A percentile compares a stretch with the other conserved stretches of the same genome.
phyloP scores from a whole-genome alignment of 2,888 invertebrate genomes.

The Chymomyza procnemis region DNA sequence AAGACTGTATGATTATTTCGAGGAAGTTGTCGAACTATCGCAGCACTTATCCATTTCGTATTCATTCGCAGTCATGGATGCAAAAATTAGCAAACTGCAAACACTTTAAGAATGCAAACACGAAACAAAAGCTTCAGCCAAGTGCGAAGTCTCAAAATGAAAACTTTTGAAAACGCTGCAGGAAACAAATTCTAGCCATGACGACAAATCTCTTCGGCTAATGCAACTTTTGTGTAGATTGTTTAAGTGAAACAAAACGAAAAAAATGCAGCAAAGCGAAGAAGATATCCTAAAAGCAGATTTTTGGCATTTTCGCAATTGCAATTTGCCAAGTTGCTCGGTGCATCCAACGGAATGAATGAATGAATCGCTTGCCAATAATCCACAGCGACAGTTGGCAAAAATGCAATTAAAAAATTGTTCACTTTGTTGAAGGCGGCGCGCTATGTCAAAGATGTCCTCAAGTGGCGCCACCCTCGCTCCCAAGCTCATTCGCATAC shows the following conservation, averaged over 20 bases:
- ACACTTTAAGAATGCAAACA: not conserved
- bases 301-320: constrained; percentile 31
- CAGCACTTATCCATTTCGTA: not conserved
- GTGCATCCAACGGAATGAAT: constrained; percentile 63
- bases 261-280: constrained; percentile 20
- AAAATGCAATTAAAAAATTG: constrained; percentile 72
- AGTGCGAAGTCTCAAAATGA: not conserved
- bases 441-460: not conserved
- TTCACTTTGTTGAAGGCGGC: constrained; percentile 56
- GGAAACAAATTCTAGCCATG: not conserved
- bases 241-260: not conserved
- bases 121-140: not conserved
- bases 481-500: not conserved
- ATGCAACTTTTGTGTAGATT: constrained; percentile 59
- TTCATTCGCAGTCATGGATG: not conserved
- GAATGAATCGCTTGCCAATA: constrained; percentile 69
- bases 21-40: not conserved
- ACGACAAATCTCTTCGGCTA: constrained; percentile 26
- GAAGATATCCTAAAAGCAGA: constrained; percentile 32
- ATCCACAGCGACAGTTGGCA: constrained; percentile 71
- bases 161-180: not conserved
- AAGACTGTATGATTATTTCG: too few species aligned
- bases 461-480: not conserved
- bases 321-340: constrained; percentile 30
- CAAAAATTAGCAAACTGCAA: not conserved